Evolutionary conservation across 2,113 vertebrate genomes (phyloP).

Genomic region (Herpetotheres cachinnans): DNA sequence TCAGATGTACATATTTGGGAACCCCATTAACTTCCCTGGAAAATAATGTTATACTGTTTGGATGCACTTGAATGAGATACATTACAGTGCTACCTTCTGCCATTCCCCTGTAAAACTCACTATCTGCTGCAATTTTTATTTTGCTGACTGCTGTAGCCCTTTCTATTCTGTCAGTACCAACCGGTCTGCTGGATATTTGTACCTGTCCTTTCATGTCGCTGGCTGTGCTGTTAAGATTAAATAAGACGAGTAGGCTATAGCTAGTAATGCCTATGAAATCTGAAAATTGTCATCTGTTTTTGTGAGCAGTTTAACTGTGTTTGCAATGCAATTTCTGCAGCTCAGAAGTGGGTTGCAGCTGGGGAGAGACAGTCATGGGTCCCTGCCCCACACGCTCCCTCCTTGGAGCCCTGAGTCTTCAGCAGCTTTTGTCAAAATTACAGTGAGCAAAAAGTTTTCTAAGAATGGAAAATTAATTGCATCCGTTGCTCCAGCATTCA

Average conservation of each 20-base stretch:
- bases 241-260: rapidly evolving
- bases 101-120: background rate
- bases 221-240: background rate
- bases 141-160: background rate
- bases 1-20: background rate
- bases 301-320: background rate
- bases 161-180: background rate
- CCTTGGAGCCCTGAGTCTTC: rapidly evolving
- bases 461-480: background rate
- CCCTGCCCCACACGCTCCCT: rapidly evolving
- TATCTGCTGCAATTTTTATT: slow-evolving; percentile 1
- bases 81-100: background rate
- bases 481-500: background rate
- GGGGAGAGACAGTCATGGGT: background rate
- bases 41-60: slow-evolving; percentile 23
- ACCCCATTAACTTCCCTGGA: slow-evolving; percentile 34
- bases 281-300: background rate
- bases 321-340: background rate
- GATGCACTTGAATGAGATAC: slow-evolving; percentile 23
- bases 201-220: background rate
- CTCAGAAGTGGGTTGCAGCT: background rate
- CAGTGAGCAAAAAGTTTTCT: background rate
- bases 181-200: background rate
- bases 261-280: background rate
- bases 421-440: background rate